These are phyloP conservation scores for Baronia brevicornis DNA, from an alignment of 2,888 invertebrate species.

Conservation along the genomic window DNA sequence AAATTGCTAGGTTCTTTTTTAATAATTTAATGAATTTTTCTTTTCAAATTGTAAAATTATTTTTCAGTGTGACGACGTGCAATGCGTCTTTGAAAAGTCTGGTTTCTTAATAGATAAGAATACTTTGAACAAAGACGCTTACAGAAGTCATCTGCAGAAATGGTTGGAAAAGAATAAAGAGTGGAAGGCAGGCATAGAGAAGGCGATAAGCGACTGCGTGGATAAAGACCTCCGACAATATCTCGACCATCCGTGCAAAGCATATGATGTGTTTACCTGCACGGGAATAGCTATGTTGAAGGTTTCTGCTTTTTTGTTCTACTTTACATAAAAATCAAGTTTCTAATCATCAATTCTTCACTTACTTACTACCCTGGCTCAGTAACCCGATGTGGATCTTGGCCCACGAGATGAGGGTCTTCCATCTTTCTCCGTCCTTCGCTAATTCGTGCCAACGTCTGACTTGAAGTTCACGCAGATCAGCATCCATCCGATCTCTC, in stretches of 20 bases:
- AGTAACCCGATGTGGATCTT: no score
- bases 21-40: not conserved
- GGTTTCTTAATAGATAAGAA: slow-evolving; percentile 49
- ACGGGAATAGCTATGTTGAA: slow-evolving; percentile 65
- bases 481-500: no score
- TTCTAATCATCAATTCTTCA: not conserved
- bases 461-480: no score
- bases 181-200: slow-evolving; percentile 50
- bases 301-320: slow-evolving; percentile 28
- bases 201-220: slow-evolving; percentile 53
- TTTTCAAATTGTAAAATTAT: slow-evolving; percentile 1
- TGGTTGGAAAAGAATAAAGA: slow-evolving; percentile 47
- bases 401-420: no score
- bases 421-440: no score
- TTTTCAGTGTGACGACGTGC: slow-evolving; percentile 57
- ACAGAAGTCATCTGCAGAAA: slow-evolving; percentile 41
- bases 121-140: slow-evolving; percentile 52
- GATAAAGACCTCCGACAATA: slow-evolving; percentile 56
- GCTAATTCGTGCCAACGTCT: no score
- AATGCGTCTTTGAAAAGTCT: slow-evolving; percentile 61
- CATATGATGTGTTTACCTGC: slow-evolving; percentile 63
- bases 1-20: no score
- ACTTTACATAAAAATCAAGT: no score
- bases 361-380: not conserved
- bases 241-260: slow-evolving; percentile 50